phyloP scores from a whole-genome alignment of 2,888 invertebrate species.

The Phragmatobia fuliginosa region DNA sequence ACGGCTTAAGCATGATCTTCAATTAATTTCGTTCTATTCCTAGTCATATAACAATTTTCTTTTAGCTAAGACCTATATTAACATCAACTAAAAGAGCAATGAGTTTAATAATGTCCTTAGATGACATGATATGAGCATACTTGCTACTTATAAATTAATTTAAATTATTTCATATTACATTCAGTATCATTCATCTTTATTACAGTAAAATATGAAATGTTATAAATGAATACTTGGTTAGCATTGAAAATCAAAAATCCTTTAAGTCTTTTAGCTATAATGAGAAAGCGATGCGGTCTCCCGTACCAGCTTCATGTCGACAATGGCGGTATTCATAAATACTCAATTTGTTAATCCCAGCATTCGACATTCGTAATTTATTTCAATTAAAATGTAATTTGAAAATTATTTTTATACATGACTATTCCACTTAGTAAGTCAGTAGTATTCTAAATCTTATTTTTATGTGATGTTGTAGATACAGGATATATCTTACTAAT shows the following conservation, averaged over 20 bases:
- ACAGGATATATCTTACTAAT: background rate
- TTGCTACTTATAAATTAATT: conserved; percentile 6
- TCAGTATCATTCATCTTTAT: conserved; percentile 19
- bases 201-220: conserved; percentile 18
- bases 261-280: conserved; percentile 15
- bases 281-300: conserved; percentile 9
- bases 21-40: too few species aligned
- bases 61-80: too few species aligned
- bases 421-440: background rate
- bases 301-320: conserved; percentile 9
- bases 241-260: conserved; percentile 19
- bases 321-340: conserved; percentile 30
- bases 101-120: too few species aligned
- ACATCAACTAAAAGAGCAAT: too few species aligned
- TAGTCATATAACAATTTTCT: too few species aligned
- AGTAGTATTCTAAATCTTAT: too few species aligned
- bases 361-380: conserved; percentile 23
- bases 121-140: too few species aligned
- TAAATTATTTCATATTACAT: conserved; percentile 21
- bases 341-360: conserved; percentile 25
- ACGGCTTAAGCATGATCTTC: too few species aligned
- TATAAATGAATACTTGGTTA: conserved; percentile 23
- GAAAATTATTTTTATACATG: conserved; percentile 2
- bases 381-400: conserved; percentile 23
- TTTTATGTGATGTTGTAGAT: background rate